Conservation (phyloP, 2,888 invertebrate species). For the Arge pagana region DNA sequence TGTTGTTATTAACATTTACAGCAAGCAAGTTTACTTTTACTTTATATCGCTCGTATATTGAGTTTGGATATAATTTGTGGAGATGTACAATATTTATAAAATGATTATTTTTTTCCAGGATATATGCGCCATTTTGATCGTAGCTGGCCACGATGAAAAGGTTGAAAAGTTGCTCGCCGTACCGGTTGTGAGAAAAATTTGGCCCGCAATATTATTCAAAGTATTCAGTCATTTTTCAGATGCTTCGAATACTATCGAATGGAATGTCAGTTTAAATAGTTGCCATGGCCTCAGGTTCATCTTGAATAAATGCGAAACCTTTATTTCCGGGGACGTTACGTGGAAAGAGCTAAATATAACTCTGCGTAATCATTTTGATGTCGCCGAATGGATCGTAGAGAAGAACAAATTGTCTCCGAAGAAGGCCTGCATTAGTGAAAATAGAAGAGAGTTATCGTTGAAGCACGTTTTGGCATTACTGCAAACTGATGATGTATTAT, state of each 20-base stretch:
- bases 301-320: conserved; percentile 37
- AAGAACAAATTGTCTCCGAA: conserved; percentile 20
- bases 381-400: conserved; percentile 42
- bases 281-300: conserved; percentile 41
- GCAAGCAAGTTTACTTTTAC: no score
- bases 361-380: conserved; percentile 37
- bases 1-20: no score
- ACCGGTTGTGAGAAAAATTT: conserved; percentile 39
- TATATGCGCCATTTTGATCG: conserved; percentile 41
- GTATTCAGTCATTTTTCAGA: conserved; percentile 38
- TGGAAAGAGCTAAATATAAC: conserved; percentile 32
- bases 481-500: conserved; percentile 38
- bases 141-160: conserved; percentile 35
- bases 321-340: conserved; percentile 30
- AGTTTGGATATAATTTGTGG: neutral
- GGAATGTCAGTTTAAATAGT: conserved; percentile 28
- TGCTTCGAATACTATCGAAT: conserved; percentile 22
- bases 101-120: conserved; percentile 38
- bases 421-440: neutral
- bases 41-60: no score
- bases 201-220: conserved; percentile 46
- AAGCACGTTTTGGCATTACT: conserved; percentile 41
- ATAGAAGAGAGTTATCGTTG: conserved; percentile 33
- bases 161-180: conserved; percentile 39
- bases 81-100: conserved; percentile 1